Evolutionary conservation across 2,113 vertebrate genomes (phyloP).

Genomic region (Willisornis vidua): DNA sequence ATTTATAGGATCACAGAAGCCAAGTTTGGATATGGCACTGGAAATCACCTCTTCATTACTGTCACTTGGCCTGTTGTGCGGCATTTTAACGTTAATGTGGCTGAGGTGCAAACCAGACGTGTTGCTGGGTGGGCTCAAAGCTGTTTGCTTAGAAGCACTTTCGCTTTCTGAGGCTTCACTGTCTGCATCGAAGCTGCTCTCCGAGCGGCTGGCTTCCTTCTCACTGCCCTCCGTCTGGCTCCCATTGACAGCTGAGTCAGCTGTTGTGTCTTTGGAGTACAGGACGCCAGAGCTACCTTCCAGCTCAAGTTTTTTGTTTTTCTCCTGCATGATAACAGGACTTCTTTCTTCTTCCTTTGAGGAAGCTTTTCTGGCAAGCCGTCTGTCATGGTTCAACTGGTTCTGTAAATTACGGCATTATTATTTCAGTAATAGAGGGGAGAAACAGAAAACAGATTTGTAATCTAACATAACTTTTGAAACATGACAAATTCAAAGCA

Average conservation of each 20-base stretch:
- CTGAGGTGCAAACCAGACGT: background rate
- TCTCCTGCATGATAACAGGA: slow-evolving; percentile 54
- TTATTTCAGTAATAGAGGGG: background rate
- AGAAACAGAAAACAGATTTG: background rate
- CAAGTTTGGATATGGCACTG: slow-evolving; percentile 82
- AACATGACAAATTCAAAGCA: background rate
- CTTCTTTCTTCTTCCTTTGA: slow-evolving; percentile 58
- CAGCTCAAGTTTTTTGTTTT: slow-evolving; percentile 28
- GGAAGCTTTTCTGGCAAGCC: slow-evolving; percentile 66
- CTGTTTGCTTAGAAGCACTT: slow-evolving; percentile 61
- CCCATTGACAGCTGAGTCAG: slow-evolving; percentile 55
- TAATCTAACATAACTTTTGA: background rate
- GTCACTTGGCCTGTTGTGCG: background rate
- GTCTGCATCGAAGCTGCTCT: slow-evolving; percentile 93
- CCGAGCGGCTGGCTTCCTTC: slow-evolving; percentile 82
- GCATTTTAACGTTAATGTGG: background rate
- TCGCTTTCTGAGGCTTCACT: slow-evolving; percentile 93
- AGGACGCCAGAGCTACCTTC: background rate
- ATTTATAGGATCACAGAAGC: slow-evolving; percentile 65
- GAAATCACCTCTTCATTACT: slow-evolving; percentile 70
- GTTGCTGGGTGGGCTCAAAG: background rate
- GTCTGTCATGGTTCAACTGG: slow-evolving; percentile 74
- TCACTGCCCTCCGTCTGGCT: slow-evolving; percentile 90
- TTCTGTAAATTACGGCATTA: slow-evolving; percentile 65
- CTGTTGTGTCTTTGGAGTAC: background rate